These are phyloP conservation scores for Pempheris klunzingeri DNA, from an alignment of 2,797 vertebrate genomes.

Conservation along the genomic window DNA sequence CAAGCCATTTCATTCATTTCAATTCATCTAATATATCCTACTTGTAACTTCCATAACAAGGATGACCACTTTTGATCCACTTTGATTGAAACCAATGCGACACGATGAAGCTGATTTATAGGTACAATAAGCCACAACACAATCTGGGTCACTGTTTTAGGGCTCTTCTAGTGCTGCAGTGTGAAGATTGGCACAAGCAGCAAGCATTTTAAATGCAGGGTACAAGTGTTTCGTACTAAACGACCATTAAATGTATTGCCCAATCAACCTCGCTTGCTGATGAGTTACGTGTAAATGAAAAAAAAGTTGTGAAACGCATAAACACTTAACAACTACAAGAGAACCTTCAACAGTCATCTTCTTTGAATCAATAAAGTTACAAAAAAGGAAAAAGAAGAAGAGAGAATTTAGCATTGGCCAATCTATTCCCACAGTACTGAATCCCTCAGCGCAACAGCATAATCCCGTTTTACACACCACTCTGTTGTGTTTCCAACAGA, in stretches of 20 bases:
- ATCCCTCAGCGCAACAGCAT: constrained; percentile 15
- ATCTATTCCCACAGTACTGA: constrained; percentile 14
- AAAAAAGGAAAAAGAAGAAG: not conserved
- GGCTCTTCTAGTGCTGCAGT: not conserved
- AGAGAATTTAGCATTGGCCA: not conserved
- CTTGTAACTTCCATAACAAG: not conserved
- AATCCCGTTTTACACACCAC: not conserved
- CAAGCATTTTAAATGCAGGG: constrained; percentile 30
- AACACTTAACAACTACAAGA: not conserved
- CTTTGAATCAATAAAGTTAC: constrained; percentile 16
- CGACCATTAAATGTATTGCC: constrained; percentile 9
- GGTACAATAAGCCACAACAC: constrained; percentile 24
- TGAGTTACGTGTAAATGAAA: constrained; percentile 26
- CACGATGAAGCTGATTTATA: constrained; percentile 6
- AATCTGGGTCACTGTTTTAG: constrained; percentile 5
- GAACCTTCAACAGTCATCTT: not conserved
- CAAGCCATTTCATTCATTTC: constrained; percentile 1
- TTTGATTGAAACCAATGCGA: constrained; percentile 17
- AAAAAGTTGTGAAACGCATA: constrained; percentile 23
- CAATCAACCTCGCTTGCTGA: constrained; percentile 24
- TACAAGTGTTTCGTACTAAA: constrained; percentile 26
- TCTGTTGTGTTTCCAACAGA: not conserved
- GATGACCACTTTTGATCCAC: constrained; percentile 11
- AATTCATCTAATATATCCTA: constrained; percentile 1
- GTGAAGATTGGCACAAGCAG: constrained; percentile 17